Evolutionary conservation across 2,113 vertebrate genomes (phyloP).

Genomic region (Pseudopodoces humilis): DNA sequence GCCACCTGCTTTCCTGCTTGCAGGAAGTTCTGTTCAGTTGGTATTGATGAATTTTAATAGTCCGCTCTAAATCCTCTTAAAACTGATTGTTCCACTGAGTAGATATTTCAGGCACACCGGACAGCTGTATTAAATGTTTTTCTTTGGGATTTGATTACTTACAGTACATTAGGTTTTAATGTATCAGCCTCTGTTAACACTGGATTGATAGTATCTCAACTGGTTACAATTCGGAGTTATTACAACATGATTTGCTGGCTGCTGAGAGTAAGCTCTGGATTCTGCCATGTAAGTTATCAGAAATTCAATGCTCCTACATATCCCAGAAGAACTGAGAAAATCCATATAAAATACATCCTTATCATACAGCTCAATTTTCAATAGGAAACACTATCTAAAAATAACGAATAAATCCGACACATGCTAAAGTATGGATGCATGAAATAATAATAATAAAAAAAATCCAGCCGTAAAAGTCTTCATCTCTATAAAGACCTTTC

Average conservation of each 20-base stretch:
- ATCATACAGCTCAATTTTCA: not conserved
- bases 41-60: not conserved
- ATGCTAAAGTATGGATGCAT: not conserved
- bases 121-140: constrained; percentile 37
- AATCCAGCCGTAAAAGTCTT: not conserved
- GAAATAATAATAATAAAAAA: not conserved
- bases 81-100: not conserved
- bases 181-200: not conserved
- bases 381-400: not conserved
- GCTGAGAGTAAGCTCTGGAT: not conserved
- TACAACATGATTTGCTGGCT: not conserved
- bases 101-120: not conserved
- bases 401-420: not conserved
- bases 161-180: constrained; percentile 18
- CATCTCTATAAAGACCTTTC: not conserved
- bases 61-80: constrained; percentile 10
- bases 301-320: not conserved
- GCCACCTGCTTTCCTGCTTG: not conserved
- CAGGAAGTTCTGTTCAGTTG: not conserved
- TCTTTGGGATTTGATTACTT: constrained; percentile 18
- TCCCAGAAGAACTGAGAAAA: not conserved
- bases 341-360: not conserved
- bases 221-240: not conserved
- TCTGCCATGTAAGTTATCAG: not conserved
- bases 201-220: constrained; percentile 6